phyloP scores from a whole-genome alignment of 2,797 vertebrate genomes.

The Cygnus olor region DNA sequence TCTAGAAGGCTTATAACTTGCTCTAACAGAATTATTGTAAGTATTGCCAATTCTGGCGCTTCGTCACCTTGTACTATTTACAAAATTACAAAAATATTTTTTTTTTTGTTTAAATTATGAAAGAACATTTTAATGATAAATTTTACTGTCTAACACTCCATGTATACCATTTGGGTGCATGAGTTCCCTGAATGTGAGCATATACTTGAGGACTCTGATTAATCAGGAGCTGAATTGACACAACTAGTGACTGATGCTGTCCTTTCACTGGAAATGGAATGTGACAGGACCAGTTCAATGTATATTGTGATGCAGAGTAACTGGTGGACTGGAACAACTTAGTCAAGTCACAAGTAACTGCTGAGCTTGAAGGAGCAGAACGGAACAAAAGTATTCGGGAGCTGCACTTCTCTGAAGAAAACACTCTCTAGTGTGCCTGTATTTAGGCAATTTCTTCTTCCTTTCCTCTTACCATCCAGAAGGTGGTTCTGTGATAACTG shows the following conservation, averaged over 20 bases:
- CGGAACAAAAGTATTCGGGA: neutral
- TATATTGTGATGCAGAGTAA: neutral
- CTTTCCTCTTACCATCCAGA: neutral
- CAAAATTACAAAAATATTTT: neutral
- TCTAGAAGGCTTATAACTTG: neutral
- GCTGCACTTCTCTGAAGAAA: neutral
- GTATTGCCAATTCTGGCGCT: neutral
- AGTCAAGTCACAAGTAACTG: neutral
- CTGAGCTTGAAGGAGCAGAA: neutral
- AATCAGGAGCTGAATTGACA: neutral
- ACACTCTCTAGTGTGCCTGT: neutral
- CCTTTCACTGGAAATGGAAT: slow-evolving; percentile 21
- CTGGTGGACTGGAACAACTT: neutral
- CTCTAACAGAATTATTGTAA: neutral
- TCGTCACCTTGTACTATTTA: neutral
- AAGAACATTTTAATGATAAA: neutral
- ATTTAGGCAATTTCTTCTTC: neutral
- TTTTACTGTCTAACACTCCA: neutral
- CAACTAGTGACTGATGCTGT: neutral
- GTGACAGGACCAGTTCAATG: neutral
- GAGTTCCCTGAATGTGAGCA: neutral
- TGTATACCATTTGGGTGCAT: neutral
- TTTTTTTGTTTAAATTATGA: neutral
- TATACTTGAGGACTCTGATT: neutral
- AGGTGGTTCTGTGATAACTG: neutral